phyloP scores from a whole-genome alignment of 2,888 invertebrate species.

The Harmothoe impar region DNA sequence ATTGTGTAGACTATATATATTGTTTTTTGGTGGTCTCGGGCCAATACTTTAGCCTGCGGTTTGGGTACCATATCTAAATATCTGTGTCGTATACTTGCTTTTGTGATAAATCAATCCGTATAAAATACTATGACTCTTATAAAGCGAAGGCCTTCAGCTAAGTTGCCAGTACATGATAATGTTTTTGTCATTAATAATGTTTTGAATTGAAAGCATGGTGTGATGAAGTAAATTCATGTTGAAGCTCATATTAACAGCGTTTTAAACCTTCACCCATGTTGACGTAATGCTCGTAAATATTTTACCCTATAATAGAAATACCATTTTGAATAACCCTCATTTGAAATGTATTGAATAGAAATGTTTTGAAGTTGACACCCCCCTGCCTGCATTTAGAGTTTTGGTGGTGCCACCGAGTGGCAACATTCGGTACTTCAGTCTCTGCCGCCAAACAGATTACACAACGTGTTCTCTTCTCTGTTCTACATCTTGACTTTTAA shows the following conservation, averaged over 20 bases:
- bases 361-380: conserved; percentile 18
- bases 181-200: neutral
- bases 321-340: neutral
- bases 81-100: too few species aligned
- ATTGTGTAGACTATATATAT: too few species aligned
- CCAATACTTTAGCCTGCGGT: too few species aligned
- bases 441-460: conserved; percentile 5
- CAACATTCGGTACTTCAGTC: neutral
- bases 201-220: conserved; percentile 33
- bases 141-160: neutral
- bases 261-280: neutral
- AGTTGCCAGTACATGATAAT: neutral
- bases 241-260: neutral
- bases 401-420: neutral
- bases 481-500: too few species aligned
- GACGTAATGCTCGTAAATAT: neutral
- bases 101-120: too few species aligned
- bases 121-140: too few species aligned
- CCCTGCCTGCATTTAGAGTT: neutral
- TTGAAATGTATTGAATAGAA: neutral
- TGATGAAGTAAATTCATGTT: neutral
- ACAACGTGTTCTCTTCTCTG: too few species aligned
- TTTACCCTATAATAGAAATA: neutral
- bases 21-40: too few species aligned
- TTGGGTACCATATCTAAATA: too few species aligned